A percentile compares a stretch with the other conserved stretches of the same genome.
Conservation (phyloP, 2,888 invertebrate species). For the Automeris io region DNA sequence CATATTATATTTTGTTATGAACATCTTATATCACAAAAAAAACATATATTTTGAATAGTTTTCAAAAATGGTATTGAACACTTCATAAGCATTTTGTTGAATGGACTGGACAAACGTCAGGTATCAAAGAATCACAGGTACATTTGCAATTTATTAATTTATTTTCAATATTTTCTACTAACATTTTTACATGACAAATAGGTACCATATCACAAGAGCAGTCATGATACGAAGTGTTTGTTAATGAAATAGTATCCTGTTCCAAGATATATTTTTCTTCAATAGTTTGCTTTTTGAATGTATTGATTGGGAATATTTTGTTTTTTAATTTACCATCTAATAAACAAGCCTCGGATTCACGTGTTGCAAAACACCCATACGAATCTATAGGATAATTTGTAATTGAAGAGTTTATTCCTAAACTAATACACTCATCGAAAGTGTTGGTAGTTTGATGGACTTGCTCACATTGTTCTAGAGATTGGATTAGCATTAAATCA, state of each 20-base stretch:
- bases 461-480: slow-evolving; percentile 19
- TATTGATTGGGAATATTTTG: no score
- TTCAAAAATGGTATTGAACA: no score
- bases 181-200: slow-evolving; percentile 65
- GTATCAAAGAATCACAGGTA: slow-evolving; percentile 51
- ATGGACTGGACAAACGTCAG: slow-evolving; percentile 56
- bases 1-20: no score
- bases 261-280: background rate
- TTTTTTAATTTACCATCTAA: background rate
- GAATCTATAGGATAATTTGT: slow-evolving; percentile 23
- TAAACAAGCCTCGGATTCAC: background rate
- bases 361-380: slow-evolving; percentile 20
- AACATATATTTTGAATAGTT: no score
- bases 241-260: slow-evolving; percentile 1
- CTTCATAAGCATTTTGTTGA: slow-evolving; percentile 15
- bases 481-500: slow-evolving; percentile 31
- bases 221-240: slow-evolving; percentile 11
- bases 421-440: slow-evolving; percentile 20
- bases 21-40: no score
- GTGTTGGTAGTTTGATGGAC: slow-evolving; percentile 25
- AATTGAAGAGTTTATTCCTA: slow-evolving; percentile 18
- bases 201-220: slow-evolving; percentile 60
- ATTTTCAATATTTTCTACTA: slow-evolving; percentile 56
- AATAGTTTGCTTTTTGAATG: background rate
- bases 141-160: slow-evolving; percentile 47